Evolutionary conservation across 2,113 vertebrate species (phyloP), one percentile per base, ranked within the genome.

Genomic region (Origma solitaria): DNA sequence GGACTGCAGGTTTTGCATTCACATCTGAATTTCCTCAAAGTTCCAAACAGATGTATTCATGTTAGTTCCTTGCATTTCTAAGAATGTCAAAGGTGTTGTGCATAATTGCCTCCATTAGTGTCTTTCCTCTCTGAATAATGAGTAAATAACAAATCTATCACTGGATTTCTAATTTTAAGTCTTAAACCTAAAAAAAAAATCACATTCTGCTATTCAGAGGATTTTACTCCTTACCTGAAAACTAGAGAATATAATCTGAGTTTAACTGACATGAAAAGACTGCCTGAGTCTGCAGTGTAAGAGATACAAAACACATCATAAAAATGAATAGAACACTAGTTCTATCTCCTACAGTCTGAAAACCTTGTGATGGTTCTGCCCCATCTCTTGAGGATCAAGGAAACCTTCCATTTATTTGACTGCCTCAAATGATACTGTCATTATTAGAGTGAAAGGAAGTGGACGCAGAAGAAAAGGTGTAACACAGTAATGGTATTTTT

Each of bases 21-120:
- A 79, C 56, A 89, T 86, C n/a, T 75, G 72, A 91, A 87, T 76
- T 87, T 89, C 81, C 84, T 82, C 83, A 57, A 72, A 79, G n/a
- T 91, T 94, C 45, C 70, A 75, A 68, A 69, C 45, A 87, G 61
- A 91, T 77, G 58, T 50, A 82, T 69, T 53, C 61, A 42, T 38
- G 14, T 42, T 57, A 82, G 44, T 53, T 13, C 31, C 58, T 25
- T 73, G 30, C 27, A 82, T 70, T 91, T 91, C 70, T 82, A 79
- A 85, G 66, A 79, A 85, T 24, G 54, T 49, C 19, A 91, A 68
- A 86, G 75, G n/a, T 82, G 11, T 33, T 69, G 50, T 1, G 9
- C 21, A 16, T 76, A 86, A 80, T 40, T 89, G 61, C 40, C 51
- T 60, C 44, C 82, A 28, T 44, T 79, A 57, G n/a, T 69, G 60